Percentiles rank a stretch among this genome's conserved stretches.
phyloP scores from a whole-genome alignment of 2,797 vertebrate species.

The Pteropus rufus region DNA sequence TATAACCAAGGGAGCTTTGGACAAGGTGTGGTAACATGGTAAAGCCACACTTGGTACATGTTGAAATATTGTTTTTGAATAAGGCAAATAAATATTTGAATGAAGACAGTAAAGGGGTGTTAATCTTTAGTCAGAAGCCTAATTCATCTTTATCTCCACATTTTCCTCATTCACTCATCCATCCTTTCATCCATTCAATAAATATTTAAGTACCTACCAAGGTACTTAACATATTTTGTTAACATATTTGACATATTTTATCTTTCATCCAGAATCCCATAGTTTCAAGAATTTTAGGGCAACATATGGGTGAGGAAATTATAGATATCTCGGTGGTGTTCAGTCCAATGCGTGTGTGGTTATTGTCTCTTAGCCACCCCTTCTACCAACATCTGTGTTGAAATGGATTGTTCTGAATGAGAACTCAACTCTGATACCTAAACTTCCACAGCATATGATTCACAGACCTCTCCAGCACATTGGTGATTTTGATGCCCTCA shows the following conservation, averaged over 20 bases:
- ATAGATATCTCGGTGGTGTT: background rate
- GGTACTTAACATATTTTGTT: no score
- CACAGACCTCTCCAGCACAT: background rate
- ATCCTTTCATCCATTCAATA: background rate
- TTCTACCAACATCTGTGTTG: background rate
- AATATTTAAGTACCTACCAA: background rate
- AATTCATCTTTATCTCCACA: background rate
- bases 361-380: background rate
- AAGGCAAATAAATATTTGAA: background rate
- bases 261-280: background rate
- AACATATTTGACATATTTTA: background rate
- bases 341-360: background rate
- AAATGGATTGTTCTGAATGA: background rate
- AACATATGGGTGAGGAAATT: background rate
- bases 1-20: background rate
- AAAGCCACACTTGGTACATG: background rate
- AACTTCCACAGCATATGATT: background rate
- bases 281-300: background rate
- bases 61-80: slow-evolving; percentile 31
- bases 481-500: background rate
- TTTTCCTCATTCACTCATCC: background rate
- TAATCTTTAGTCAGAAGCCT: background rate
- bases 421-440: background rate
- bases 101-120: background rate
- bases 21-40: background rate